Percentiles rank a stretch among this genome's conserved stretches.
Evolutionary conservation across 2,113 vertebrate genomes (phyloP).

Genomic region (Aptenodytes forsteri): DNA sequence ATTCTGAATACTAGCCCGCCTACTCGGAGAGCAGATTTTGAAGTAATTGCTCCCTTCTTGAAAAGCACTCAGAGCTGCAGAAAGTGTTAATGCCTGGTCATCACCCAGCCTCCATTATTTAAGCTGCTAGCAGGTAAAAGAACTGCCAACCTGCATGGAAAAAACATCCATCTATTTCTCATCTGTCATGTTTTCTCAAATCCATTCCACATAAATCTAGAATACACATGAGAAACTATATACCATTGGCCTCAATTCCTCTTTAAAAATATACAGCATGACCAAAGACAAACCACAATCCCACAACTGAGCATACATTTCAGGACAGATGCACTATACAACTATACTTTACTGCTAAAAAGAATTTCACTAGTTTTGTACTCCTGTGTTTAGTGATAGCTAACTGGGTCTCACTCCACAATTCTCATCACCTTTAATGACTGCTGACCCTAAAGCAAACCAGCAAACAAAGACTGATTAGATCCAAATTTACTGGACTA

Average conservation of each 20-base stretch:
- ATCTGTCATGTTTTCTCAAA: constrained; percentile 38
- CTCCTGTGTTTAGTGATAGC: not conserved
- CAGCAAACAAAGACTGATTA: not conserved
- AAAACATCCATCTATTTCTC: constrained; percentile 27
- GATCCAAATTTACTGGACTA: not conserved
- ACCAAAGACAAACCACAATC: constrained; percentile 48
- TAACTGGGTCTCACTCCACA: not conserved
- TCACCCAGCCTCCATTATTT: not conserved
- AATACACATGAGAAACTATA: not conserved
- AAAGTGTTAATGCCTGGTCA: constrained; percentile 14
- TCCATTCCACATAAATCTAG: constrained; percentile 19
- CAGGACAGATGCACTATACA: not conserved
- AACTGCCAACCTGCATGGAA: constrained; percentile 17
- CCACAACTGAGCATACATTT: constrained; percentile 8
- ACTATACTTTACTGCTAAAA: not conserved
- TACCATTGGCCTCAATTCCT: not conserved
- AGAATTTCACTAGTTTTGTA: not conserved
- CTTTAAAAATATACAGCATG: constrained; percentile 38
- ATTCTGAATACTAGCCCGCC: not conserved
- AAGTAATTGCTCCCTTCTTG: not conserved
- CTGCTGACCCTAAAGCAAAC: not conserved
- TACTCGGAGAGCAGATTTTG: not conserved
- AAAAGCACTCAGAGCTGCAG: not conserved
- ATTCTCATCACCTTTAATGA: not conserved
- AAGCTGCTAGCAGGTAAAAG: constrained; percentile 24